These are phyloP conservation scores for Macrophya annulata DNA, from an alignment of 2,888 invertebrate species.

Conservation along the genomic window DNA sequence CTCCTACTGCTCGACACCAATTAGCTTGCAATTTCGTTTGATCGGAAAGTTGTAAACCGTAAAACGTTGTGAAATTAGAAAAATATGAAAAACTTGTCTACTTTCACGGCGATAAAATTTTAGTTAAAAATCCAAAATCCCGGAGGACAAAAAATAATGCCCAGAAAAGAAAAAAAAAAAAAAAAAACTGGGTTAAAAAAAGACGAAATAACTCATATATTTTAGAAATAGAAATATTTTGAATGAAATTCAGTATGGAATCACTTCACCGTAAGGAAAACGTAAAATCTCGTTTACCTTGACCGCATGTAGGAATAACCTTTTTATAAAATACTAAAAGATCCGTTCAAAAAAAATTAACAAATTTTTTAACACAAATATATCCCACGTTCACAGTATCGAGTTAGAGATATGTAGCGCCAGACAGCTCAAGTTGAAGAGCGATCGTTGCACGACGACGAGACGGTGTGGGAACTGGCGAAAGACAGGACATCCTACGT, in stretches of 20 bases:
- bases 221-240: background rate
- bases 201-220: background rate
- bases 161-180: no score
- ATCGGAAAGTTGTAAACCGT: background rate
- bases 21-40: constrained; percentile 28
- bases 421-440: constrained; percentile 13
- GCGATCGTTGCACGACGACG: constrained; percentile 1
- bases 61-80: background rate
- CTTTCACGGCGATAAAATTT: constrained; percentile 10
- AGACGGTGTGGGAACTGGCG: constrained; percentile 16
- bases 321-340: constrained; percentile 4
- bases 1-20: constrained; percentile 6
- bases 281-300: constrained; percentile 34
- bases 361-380: background rate
- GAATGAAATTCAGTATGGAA: background rate
- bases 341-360: constrained; percentile 26
- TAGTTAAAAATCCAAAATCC: background rate
- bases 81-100: constrained; percentile 2
- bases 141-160: background rate
- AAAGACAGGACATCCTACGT: constrained; percentile 57
- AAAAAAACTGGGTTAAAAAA: background rate
- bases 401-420: background rate
- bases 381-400: background rate
- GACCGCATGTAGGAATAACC: background rate
- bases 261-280: background rate